Conservation (phyloP, 2,888 invertebrate genomes). For the Drosophila macrospina region DNA sequence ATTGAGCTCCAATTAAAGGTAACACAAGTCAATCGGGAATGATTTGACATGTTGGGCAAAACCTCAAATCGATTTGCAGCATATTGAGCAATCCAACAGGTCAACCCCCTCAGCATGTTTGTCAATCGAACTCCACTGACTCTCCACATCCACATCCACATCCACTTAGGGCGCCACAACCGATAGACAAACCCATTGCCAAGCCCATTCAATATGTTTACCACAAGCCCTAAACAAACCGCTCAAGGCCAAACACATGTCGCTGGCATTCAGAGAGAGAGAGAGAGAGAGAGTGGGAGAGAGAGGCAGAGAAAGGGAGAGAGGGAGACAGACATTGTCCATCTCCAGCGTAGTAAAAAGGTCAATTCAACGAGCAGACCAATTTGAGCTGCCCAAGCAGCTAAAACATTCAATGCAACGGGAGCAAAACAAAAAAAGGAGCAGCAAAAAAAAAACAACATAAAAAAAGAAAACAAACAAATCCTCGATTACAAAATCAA, state of each 20-base stretch:
- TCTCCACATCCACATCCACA: slow-evolving; percentile 9
- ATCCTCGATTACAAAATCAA: slow-evolving; percentile 81
- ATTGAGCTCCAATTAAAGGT: slow-evolving; percentile 9
- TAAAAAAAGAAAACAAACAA: slow-evolving; percentile 68
- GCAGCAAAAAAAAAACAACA: slow-evolving; percentile 21
- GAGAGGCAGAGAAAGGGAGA: no score
- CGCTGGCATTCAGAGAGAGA: slow-evolving; percentile 46
- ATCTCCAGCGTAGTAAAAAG: slow-evolving; percentile 56
- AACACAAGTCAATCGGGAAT: slow-evolving; percentile 8
- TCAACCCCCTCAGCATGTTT: slow-evolving; percentile 30
- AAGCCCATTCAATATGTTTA: slow-evolving; percentile 34
- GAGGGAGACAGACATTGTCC: slow-evolving; percentile 8
- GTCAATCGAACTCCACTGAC: slow-evolving; percentile 36
- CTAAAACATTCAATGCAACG: slow-evolving; percentile 46
- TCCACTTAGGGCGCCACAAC: slow-evolving; percentile 16
- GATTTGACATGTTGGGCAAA: slow-evolving; percentile 19
- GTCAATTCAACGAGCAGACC: slow-evolving; percentile 77
- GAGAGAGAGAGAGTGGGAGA: no score
- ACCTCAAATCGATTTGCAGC: slow-evolving; percentile 36
- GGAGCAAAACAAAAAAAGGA: neutral
- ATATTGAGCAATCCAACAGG: slow-evolving; percentile 59
- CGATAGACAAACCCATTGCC: slow-evolving; percentile 10
- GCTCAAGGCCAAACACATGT: slow-evolving; percentile 82
- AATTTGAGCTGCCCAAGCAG: slow-evolving; percentile 62
- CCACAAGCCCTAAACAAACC: slow-evolving; percentile 70